Evolutionary conservation across 1,140 invertebrate genomes (phyloP).

Genomic region (Antheraea pernyi): DNA sequence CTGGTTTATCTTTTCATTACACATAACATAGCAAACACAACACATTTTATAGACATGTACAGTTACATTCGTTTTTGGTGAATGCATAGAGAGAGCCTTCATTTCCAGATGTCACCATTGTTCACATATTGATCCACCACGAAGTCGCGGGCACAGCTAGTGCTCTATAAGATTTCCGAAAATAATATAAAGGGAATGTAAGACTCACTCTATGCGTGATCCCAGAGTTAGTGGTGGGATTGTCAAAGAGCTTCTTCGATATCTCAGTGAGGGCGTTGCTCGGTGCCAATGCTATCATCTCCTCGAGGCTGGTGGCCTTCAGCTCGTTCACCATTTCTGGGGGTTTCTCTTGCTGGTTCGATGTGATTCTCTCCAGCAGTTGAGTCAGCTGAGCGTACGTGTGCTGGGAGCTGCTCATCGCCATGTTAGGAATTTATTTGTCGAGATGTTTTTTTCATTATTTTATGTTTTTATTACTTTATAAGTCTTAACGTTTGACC

Average conservation of each 20-base stretch:
- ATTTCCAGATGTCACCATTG: no score
- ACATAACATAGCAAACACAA: no score
- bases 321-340: slow-evolving; percentile 58
- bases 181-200: not conserved
- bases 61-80: no score
- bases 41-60: no score
- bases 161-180: no score
- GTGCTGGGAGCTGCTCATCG: slow-evolving; percentile 84
- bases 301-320: slow-evolving; percentile 74
- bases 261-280: slow-evolving; percentile 60
- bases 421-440: not conserved
- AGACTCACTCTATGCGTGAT: slow-evolving; percentile 60
- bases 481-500: no score
- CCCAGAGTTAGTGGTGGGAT: slow-evolving; percentile 50
- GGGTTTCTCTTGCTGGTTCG: slow-evolving; percentile 52
- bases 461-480: no score
- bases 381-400: slow-evolving; percentile 87
- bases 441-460: no score
- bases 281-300: slow-evolving; percentile 73
- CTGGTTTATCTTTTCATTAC: no score
- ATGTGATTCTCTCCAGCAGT: slow-evolving; percentile 85
- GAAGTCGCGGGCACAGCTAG: not conserved
- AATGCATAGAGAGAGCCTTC: no score
- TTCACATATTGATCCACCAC: no score
- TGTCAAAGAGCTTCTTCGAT: slow-evolving; percentile 51